Conservation (phyloP, 1,140 invertebrate genomes). For the Liolophura sinensis region DNA sequence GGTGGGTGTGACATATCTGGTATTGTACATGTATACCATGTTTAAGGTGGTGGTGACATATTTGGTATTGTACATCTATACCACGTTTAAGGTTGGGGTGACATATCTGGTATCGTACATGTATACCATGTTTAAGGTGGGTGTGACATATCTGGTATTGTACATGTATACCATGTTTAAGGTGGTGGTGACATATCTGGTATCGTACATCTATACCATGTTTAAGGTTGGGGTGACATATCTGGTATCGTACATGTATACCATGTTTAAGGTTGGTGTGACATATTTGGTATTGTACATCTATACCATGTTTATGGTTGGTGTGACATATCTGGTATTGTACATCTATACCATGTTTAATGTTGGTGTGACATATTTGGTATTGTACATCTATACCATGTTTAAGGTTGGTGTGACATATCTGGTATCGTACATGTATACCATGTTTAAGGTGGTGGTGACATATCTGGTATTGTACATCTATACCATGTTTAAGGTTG, state of each 20-base stretch:
- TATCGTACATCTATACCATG: slow-evolving; percentile 91
- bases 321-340: too few species aligned
- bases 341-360: slow-evolving; percentile 96
- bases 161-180: slow-evolving; percentile 96
- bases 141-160: too few species aligned
- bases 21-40: slow-evolving; percentile 91
- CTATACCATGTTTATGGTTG: slow-evolving; percentile 93
- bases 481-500: slow-evolving; percentile 93
- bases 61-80: too few species aligned
- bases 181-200: slow-evolving; percentile 65
- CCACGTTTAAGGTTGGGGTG: slow-evolving; percentile 85
- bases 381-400: slow-evolving; percentile 91
- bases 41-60: slow-evolving; percentile 79
- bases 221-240: slow-evolving; percentile 79
- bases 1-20: slow-evolving; percentile 65
- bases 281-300: too few species aligned
- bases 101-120: too few species aligned
- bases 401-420: slow-evolving; percentile 79
- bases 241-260: too few species aligned
- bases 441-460: slow-evolving; percentile 85
- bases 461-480: too few species aligned
- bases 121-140: slow-evolving; percentile 93
- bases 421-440: too few species aligned
- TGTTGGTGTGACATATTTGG: slow-evolving; percentile 65
- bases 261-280: slow-evolving; percentile 85